A percentile compares a stretch with the other conserved stretches of the same genome.
Evolutionary conservation across 2,113 vertebrate genomes (phyloP).

Genomic region (Uria aalge): DNA sequence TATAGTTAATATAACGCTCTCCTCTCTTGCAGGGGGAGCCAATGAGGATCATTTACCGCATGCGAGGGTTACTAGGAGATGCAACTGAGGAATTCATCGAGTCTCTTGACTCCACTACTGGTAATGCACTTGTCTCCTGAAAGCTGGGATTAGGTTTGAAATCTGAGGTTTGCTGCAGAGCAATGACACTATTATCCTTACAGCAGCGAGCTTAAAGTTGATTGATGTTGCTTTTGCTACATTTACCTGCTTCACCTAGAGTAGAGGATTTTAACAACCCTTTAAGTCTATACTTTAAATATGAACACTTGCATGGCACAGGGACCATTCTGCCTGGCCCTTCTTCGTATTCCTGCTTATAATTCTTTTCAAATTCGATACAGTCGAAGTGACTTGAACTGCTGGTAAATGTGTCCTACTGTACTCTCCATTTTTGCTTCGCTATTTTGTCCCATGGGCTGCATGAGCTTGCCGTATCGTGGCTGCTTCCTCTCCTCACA

Average conservation of each 20-base stretch:
- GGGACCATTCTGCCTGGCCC: neutral
- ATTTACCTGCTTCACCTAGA: slow-evolving; percentile 28
- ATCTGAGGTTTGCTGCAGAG: slow-evolving; percentile 1
- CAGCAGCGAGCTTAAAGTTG: slow-evolving; percentile 25
- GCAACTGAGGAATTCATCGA: slow-evolving; percentile 99
- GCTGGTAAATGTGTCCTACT: neutral
- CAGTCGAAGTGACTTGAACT: neutral
- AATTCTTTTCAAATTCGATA: neutral
- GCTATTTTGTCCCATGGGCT: neutral
- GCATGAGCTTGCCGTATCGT: rapidly evolving
- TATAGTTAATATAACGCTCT: neutral
- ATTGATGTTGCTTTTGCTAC: neutral
- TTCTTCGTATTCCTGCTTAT: neutral
- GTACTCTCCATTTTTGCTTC: neutral
- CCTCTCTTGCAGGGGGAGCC: slow-evolving; percentile 86
- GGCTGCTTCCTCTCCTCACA: neutral
- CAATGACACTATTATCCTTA: slow-evolving; percentile 23
- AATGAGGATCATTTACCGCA: slow-evolving; percentile 99
- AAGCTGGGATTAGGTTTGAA: neutral
- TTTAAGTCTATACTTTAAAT: neutral
- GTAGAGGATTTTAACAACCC: neutral
- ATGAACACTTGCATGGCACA: neutral
- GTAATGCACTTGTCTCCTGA: slow-evolving; percentile 66
- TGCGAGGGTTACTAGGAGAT: slow-evolving; percentile 96
- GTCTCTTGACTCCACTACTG: slow-evolving; percentile 95